A percentile compares a stretch with the other conserved stretches of the same genome.
These are phyloP conservation scores for Oscheius sp. DNA, from an alignment of 2,888 invertebrate genomes.

Conservation along the genomic window DNA sequence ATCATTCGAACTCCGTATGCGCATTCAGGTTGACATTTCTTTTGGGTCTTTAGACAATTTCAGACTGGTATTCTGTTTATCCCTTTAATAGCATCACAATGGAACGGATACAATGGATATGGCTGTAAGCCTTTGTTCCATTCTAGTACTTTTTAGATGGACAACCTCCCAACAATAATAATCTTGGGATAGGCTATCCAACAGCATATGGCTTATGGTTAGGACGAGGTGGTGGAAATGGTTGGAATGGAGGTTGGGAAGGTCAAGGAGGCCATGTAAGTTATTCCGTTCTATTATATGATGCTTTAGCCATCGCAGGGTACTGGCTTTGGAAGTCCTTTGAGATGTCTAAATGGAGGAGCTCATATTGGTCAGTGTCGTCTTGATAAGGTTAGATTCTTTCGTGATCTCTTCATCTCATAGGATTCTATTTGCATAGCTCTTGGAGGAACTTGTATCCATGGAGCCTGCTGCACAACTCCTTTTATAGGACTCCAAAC, in stretches of 20 bases:
- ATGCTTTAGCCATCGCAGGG: constrained; percentile 40
- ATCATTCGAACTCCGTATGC: constrained; percentile 13
- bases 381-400: constrained; percentile 17
- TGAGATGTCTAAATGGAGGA: constrained; percentile 55
- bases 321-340: constrained; percentile 44
- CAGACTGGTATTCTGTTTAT: not conserved
- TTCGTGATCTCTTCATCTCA: not conserved
- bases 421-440: constrained; percentile 59
- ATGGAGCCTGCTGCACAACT: constrained; percentile 57
- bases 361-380: constrained; percentile 58
- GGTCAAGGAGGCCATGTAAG: constrained; percentile 2
- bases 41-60: too few relatives aligned
- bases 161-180: constrained; percentile 45
- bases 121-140: constrained; percentile 7
- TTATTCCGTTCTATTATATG: not conserved
- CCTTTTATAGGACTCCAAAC: constrained; percentile 48
- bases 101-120: not conserved
- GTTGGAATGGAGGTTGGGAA: constrained; percentile 14
- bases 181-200: constrained; percentile 58
- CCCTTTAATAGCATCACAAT: constrained; percentile 1
- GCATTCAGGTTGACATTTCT: not conserved
- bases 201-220: constrained; percentile 55
- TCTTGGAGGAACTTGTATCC: constrained; percentile 52
- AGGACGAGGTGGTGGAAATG: constrained; percentile 30
- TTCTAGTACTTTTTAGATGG: constrained; percentile 1